phyloP scores from a whole-genome alignment of 1,140 invertebrate species.

The Campoletis sonorensis region DNA sequence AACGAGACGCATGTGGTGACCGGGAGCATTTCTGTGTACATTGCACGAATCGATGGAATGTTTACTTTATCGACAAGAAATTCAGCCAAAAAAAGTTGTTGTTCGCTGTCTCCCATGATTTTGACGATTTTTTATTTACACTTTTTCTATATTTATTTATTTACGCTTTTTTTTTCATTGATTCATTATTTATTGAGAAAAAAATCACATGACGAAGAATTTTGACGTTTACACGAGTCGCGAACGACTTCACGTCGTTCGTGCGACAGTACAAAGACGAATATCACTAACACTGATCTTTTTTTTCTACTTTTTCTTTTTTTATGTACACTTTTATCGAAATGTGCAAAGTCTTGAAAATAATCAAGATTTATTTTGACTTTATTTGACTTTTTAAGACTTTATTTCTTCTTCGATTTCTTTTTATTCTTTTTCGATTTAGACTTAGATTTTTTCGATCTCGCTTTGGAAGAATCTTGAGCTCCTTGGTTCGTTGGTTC shows the following conservation, averaged over 20 bases:
- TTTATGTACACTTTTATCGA: no score
- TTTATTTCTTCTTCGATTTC: conserved; percentile 38
- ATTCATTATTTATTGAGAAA: no score
- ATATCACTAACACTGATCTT: neutral
- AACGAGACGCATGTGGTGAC: conserved; percentile 67
- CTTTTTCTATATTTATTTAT: conserved; percentile 36
- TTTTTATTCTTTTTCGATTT: conserved; percentile 50
- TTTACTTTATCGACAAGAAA: conserved; percentile 69
- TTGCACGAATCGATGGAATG: conserved; percentile 65
- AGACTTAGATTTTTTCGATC: neutral
- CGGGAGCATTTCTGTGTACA: conserved; percentile 61
- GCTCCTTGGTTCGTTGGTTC: neutral
- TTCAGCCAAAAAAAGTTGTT: conserved; percentile 70
- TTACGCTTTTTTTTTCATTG: neutral
- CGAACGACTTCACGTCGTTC: neutral
- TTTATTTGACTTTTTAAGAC: neutral
- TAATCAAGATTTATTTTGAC: no score
- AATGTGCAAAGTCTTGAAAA: no score
- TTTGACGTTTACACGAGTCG: neutral
- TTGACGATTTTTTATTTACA: conserved; percentile 50
- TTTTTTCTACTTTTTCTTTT: conserved; percentile 23
- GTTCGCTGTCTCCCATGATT: conserved; percentile 41
- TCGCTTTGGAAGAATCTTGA: neutral
- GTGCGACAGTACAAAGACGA: neutral
- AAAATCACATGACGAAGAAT: conserved; percentile 4